A percentile compares a stretch with the other conserved stretches of the same genome.
These are phyloP conservation scores for Holocentrus rufus DNA, from an alignment of 2,797 vertebrate genomes.

Conservation along the genomic window DNA sequence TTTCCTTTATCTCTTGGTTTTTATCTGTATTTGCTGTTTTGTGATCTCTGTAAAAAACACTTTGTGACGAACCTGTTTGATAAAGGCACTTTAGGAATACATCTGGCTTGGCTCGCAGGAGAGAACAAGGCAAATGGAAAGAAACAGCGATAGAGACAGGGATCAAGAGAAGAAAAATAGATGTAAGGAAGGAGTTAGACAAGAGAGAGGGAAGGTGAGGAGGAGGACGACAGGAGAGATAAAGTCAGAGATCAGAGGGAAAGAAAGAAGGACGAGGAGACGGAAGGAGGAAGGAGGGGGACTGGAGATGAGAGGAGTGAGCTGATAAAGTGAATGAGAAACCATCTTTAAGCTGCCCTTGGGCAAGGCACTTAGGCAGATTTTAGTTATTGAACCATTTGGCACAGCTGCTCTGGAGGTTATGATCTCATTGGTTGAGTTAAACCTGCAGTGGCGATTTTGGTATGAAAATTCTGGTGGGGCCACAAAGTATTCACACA, in stretches of 20 bases:
- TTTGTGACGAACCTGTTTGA: slow-evolving; percentile 60
- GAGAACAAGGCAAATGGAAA: not conserved
- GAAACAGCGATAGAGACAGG: not conserved
- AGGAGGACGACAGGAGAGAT: slow-evolving; percentile 1
- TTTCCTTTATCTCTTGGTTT: slow-evolving; percentile 43
- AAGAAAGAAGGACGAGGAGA: not conserved
- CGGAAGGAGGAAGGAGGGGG: not conserved
- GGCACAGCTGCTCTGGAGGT: too few relatives aligned
- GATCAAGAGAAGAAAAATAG: slow-evolving; percentile 7
- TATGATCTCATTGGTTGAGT: too few relatives aligned
- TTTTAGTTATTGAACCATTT: too few relatives aligned
- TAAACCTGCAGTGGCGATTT: too few relatives aligned
- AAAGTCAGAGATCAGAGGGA: slow-evolving; percentile 20
- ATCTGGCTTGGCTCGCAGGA: slow-evolving; percentile 15
- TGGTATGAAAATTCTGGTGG: too few relatives aligned
- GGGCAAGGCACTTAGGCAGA: not conserved
- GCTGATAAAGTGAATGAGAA: not conserved
- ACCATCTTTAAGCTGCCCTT: not conserved
- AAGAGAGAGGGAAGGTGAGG: not conserved
- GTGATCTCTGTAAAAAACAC: slow-evolving; percentile 53
- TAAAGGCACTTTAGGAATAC: slow-evolving; percentile 57
- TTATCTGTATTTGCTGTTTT: slow-evolving; percentile 56
- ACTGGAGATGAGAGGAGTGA: slow-evolving; percentile 6
- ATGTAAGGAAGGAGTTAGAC: not conserved
- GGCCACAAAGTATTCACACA: too few relatives aligned